Conservation (phyloP, 2,888 invertebrate species). For the Meiosimyza decipiens region DNA sequence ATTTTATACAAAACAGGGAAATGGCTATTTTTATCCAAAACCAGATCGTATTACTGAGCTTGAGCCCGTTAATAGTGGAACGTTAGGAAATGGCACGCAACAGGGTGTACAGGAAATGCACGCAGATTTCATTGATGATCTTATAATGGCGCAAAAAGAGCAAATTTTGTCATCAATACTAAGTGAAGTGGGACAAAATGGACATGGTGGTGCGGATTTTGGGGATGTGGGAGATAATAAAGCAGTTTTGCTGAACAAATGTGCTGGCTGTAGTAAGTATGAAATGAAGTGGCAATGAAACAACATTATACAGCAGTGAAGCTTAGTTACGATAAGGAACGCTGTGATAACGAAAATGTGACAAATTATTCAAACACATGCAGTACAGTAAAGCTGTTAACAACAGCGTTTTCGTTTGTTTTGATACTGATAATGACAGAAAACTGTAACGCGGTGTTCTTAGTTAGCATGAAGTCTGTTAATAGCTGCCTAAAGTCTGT, state of each 20-base stretch:
- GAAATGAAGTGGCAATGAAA: background rate
- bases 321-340: background rate
- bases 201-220: background rate
- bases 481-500: no score
- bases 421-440: no score
- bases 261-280: conserved; percentile 62
- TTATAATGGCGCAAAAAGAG: conserved; percentile 60
- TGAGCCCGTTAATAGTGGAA: no score
- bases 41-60: conserved; percentile 24
- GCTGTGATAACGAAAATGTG: no score
- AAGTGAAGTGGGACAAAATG: background rate
- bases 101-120: conserved; percentile 44
- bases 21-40: conserved; percentile 46
- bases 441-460: no score
- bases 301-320: background rate
- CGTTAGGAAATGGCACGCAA: conserved; percentile 4
- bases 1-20: conserved; percentile 7
- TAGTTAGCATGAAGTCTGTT: no score
- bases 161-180: conserved; percentile 56
- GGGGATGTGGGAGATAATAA: conserved; percentile 41
- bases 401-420: no score
- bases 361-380: no score
- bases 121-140: conserved; percentile 60
- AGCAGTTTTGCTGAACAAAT: conserved; percentile 53
- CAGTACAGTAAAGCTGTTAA: no score